A percentile compares a stretch with the other conserved stretches of the same genome.
Evolutionary conservation across 1,140 invertebrate genomes (phyloP).

Genomic region (Dendroctonus ponderosae): DNA sequence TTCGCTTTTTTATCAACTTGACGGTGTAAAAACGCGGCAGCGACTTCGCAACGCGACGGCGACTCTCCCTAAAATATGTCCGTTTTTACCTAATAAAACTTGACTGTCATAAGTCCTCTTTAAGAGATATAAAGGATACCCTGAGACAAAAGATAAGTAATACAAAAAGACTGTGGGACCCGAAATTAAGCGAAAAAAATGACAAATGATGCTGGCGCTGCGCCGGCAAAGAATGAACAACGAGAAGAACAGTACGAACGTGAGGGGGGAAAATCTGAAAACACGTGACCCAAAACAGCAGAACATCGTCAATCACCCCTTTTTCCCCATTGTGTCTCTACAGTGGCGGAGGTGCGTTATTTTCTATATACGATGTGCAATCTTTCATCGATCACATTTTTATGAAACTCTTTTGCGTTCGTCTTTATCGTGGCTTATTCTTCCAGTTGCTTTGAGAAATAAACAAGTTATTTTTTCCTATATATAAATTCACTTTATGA

Average conservation of each 20-base stretch:
- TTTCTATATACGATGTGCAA: background rate
- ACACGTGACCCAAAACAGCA: conserved; percentile 31
- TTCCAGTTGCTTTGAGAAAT: too few species aligned
- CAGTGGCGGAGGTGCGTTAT: conserved; percentile 10
- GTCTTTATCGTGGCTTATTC: too few species aligned
- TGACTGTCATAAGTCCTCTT: conserved; percentile 13
- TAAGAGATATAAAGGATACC: conserved; percentile 18
- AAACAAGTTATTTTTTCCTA: too few species aligned
- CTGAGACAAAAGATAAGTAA: conserved; percentile 31
- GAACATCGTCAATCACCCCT: conserved; percentile 33
- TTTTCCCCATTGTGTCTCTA: conserved; percentile 9
- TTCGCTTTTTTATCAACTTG: too few species aligned
- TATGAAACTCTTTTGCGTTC: too few species aligned
- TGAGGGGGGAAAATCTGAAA: conserved; percentile 25
- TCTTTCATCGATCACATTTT: too few species aligned
- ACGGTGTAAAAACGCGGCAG: too few species aligned
- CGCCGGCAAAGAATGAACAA: conserved; percentile 21
- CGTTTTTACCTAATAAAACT: conserved; percentile 23
- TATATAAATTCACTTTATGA: too few species aligned
- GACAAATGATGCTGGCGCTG: conserved; percentile 27
- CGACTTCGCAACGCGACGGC: background rate
- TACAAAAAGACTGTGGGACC: conserved; percentile 29
- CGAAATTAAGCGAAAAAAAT: conserved; percentile 33
- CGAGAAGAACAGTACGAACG: conserved; percentile 4
- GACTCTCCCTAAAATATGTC: conserved; percentile 3